phyloP scores from a whole-genome alignment of 1,140 invertebrate species.

The Rhopalosiphum maidis region DNA sequence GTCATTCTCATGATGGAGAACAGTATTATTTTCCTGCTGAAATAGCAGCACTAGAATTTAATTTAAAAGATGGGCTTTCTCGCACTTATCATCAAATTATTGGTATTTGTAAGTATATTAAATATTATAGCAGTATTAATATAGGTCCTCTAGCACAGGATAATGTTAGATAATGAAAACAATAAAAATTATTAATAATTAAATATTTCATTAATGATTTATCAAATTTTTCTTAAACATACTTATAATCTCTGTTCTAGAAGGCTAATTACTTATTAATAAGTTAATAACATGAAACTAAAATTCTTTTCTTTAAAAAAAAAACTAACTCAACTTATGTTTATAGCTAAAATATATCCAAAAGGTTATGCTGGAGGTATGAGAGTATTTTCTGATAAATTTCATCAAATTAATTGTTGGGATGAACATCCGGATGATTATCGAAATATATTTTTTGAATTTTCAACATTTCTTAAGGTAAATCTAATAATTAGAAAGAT shows the following conservation, averaged over 20 bases:
- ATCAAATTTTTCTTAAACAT: too few species aligned
- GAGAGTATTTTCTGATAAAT: neutral
- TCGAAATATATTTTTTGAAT: conserved; percentile 31
- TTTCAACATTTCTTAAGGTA: conserved; percentile 36
- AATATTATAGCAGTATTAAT: neutral
- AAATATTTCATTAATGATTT: neutral
- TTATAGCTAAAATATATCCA: conserved; percentile 29
- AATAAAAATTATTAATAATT: neutral
- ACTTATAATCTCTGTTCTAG: too few species aligned
- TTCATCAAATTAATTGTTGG: conserved; percentile 34
- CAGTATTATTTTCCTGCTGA: conserved; percentile 56
- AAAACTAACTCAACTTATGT: neutral
- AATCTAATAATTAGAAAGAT: neutral
- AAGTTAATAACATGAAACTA: too few species aligned
- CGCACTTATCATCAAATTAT: conserved; percentile 25
- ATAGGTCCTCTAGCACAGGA: neutral
- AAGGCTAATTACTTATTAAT: too few species aligned
- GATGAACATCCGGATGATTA: conserved; percentile 7
- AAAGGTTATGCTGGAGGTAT: conserved; percentile 28
- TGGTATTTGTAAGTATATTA: conserved; percentile 37
- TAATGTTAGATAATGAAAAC: neutral
- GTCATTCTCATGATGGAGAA: neutral
- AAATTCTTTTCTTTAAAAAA: too few species aligned
- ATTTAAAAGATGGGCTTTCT: neutral
- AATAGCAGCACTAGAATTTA: conserved; percentile 38